Base-by-base conservation (phyloP, 2,113 vertebrate genomes). In the Leuciscus idus region DNA sequence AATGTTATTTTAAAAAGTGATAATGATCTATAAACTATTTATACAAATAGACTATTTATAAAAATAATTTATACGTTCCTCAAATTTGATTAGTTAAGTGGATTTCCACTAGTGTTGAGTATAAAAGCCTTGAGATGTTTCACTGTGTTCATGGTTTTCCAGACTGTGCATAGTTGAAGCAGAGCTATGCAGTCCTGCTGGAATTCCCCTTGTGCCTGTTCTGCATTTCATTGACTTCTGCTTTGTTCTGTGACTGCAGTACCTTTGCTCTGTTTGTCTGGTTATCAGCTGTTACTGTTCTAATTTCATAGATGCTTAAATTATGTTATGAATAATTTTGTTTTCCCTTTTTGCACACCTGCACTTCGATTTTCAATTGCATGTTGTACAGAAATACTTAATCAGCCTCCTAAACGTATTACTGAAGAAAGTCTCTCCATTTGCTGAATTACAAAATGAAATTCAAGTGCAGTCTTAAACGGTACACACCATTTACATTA, bases 31-130 rank as follows among this genome's bases (percentile, higher is more conserved):
- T 70, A 36, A 19, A 70, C 28, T 15, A 33, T 68, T 68, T 68
- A 68, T 68, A 68, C 55, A 70, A 8, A 70, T 36, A 70, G 17
- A 70, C 28, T 30, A 33, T 68, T 68, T 68, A 68, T 68, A 68
- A 68, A 70, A 21, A 36, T 21, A 36, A 9, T 70, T 70, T 33
- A 57, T 57, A 57, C 30, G 1, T 7, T 70, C 66, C 30, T 36
- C 66, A 36, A 19, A 8, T 70, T 70, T 70, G 30, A 70, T 66
- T 66, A 15, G 28, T 17, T 33, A 66, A 66, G 62, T 17, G 15
- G 30, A 66, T 28, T 30, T 64, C 26, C 48, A 50, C 17, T 21
- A 55, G 6, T 57, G 6, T 57, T 57, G 17, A 57, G 55, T 21
- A 57, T 57, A 57, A 21, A 57, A 57, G 6, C 19, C 2, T 57